Evolutionary conservation across 2,797 vertebrate genomes (phyloP), one percentile per base, ranked within the genome.

Genomic region (Rhynchotus rufescens): DNA sequence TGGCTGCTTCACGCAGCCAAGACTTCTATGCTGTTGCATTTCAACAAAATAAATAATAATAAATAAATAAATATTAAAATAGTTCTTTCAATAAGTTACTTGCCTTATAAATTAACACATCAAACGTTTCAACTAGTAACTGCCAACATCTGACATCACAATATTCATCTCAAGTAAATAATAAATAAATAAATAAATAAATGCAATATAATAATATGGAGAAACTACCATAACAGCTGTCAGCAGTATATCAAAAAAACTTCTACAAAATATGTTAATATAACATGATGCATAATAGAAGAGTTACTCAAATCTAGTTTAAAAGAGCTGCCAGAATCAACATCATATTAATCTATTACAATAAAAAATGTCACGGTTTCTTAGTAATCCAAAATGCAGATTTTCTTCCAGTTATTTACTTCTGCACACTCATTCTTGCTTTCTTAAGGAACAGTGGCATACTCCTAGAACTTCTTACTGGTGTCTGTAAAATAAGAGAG

Each of bases 401-500:
- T 28, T 84, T 47, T 79, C 72, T 91, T 82, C 49, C 26, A 20
- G 12, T 40, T 54, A 34, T 73, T 26, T 47, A 59, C 38, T 75
- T 52, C 34, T 64, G 42, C 13, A 49, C 16, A 21, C 88, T 44
- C 51, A 3, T 64, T 22, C 78, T 65, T 38, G 38, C 14, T 68
- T 82, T 74, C 68, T 75, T 64, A 11, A 7, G 65, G 42, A 84
- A 47, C 14, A 4, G 25, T 30, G 44, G 36, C 60, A 5, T 54
- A 54, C 44, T 92, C 9, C 11, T 22, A 61, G 42, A 68, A 19
- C 68, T 45, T 78, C 57, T 44, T 5, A 3, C 4, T 3, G 32
- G 5, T 93, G 92, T 44, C 96, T 96, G 86, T 42, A 76, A 89
- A 75, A 86, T 13, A 76, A 82, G 32, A 79, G 23, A 71, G 69